Percentiles rank a stretch among this genome's conserved stretches.
phyloP scores from a whole-genome alignment of 2,797 vertebrate genomes.

The Danio albolineatus region DNA sequence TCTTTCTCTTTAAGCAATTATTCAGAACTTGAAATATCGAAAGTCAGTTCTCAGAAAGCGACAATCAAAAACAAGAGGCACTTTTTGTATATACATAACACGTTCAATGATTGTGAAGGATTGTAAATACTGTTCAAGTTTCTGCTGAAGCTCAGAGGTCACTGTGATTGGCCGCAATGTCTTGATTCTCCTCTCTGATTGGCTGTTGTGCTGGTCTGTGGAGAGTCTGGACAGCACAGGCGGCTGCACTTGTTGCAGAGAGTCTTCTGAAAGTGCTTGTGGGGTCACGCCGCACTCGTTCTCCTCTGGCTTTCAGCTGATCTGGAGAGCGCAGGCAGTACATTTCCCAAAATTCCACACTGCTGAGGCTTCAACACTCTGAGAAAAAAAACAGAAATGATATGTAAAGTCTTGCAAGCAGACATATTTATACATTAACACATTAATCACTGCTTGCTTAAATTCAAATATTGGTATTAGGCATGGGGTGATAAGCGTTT shows the following conservation, averaged over 20 bases:
- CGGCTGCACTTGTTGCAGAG: constrained; percentile 60
- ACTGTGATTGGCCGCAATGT: constrained; percentile 52
- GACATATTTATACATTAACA: too few relatives aligned
- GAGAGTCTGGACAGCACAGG: constrained; percentile 67
- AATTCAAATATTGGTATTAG: too few relatives aligned
- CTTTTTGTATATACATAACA: constrained; percentile 67
- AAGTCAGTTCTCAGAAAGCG: constrained; percentile 68
- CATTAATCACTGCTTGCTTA: too few relatives aligned
- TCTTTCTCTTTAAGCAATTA: constrained; percentile 48
- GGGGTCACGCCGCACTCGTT: constrained; percentile 34
- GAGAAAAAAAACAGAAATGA: constrained; percentile 57
- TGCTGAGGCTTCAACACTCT: constrained; percentile 79
- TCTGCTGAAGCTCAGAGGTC: constrained; percentile 40
- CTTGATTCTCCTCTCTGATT: constrained; percentile 68
- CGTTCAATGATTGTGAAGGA: constrained; percentile 38
- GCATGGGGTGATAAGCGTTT: too few relatives aligned
- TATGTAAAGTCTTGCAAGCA: constrained; percentile 9
- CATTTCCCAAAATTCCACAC: constrained; percentile 62
- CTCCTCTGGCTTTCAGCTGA: constrained; percentile 39
- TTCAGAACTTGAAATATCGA: constrained; percentile 33
- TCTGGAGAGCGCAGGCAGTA: constrained; percentile 57
- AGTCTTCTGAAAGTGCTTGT: constrained; percentile 73
- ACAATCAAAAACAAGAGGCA: constrained; percentile 77
- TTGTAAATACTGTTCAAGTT: constrained; percentile 34
- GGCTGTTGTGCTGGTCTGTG: constrained; percentile 65